Evolutionary conservation across 2,888 invertebrate genomes (phyloP).

Genomic region (Troilus luridus): DNA sequence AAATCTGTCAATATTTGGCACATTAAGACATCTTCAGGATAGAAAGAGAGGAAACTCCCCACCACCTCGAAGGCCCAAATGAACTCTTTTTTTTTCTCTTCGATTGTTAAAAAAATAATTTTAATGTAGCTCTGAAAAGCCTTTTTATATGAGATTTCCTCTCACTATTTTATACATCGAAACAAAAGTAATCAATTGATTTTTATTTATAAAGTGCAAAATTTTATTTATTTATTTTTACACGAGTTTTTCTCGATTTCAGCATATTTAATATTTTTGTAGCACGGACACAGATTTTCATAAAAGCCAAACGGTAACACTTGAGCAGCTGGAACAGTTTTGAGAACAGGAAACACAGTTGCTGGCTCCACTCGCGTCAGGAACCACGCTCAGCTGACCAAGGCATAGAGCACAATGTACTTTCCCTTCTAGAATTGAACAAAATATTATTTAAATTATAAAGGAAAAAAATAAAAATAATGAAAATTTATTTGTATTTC

Average conservation of each 20-base stretch:
- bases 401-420: slow-evolving; percentile 25
- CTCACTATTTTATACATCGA: no score
- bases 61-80: no score
- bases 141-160: no score
- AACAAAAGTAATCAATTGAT: no score
- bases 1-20: no score
- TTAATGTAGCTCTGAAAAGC: no score
- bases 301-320: background rate
- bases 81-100: no score
- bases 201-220: background rate
- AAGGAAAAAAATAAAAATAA: background rate
- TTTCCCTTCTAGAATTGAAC: background rate
- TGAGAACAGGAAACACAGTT: slow-evolving; percentile 33
- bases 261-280: background rate
- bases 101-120: no score
- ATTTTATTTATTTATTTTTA: background rate
- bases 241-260: background rate
- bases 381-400: slow-evolving; percentile 24
- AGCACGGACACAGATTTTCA: background rate
- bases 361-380: slow-evolving; percentile 32
- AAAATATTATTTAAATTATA: background rate
- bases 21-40: no score
- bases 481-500: no score
- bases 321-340: slow-evolving; percentile 31
- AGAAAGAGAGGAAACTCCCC: no score